A percentile compares a stretch with the other conserved stretches of the same genome.
These are phyloP conservation scores for Chlamydotis undulata DNA, from an alignment of 2,113 vertebrate species.

Conservation along the genomic window DNA sequence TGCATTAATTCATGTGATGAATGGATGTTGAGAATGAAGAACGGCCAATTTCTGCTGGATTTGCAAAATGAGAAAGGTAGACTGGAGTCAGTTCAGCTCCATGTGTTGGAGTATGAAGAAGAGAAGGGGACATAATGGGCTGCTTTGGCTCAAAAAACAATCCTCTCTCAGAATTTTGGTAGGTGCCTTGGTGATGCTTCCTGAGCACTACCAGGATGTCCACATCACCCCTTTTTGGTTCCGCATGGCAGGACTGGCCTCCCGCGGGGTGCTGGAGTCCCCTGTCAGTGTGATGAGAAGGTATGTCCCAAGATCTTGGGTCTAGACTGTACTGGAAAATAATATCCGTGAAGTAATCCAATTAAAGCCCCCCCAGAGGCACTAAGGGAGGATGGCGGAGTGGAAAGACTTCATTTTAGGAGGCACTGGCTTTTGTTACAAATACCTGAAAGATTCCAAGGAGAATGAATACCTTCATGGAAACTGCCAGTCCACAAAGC, in stretches of 20 bases:
- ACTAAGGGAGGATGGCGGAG: not conserved
- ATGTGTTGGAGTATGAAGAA: not conserved
- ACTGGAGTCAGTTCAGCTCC: not conserved
- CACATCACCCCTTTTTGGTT: rapidly evolving
- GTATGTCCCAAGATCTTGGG: not conserved
- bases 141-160: not conserved
- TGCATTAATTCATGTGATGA: not conserved
- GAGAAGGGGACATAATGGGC: not conserved
- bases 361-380: not conserved
- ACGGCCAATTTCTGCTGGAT: not conserved
- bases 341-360: not conserved
- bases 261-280: rapidly evolving
- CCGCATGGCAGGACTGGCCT: rapidly evolving
- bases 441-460: not conserved
- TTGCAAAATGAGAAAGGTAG: not conserved
- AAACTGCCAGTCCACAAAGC: not conserved
- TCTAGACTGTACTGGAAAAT: not conserved
- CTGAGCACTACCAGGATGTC: not conserved
- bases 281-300: not conserved
- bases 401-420: not conserved
- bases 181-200: not conserved
- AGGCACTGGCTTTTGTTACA: not conserved
- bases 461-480: not conserved
- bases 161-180: not conserved
- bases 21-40: not conserved